Evolutionary conservation across 1,140 invertebrate species (phyloP).

Genomic region (Drosophila sechellia): DNA sequence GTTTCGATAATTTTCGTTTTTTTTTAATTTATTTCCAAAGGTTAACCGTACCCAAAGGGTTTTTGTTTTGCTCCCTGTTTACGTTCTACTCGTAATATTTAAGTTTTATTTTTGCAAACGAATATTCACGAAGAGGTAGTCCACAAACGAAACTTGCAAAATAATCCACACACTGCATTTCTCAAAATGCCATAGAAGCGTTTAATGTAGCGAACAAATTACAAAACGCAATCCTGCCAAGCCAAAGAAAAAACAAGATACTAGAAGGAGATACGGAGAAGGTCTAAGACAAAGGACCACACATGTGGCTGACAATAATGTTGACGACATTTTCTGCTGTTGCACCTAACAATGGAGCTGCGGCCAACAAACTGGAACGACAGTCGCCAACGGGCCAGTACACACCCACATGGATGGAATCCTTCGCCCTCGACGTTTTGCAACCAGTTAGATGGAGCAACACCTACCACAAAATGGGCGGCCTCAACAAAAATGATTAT

Average conservation of each 20-base stretch:
- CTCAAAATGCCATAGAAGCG: conserved; percentile 14
- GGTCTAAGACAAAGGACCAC: conserved; percentile 30
- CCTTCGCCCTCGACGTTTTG: conserved; percentile 5
- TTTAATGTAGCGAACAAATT: conserved; percentile 61
- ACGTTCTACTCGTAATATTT: background rate
- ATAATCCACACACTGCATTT: background rate
- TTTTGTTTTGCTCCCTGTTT: background rate
- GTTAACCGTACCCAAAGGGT: background rate
- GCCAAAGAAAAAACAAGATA: conserved; percentile 5
- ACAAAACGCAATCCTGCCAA: conserved; percentile 44
- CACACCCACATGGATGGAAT: conserved; percentile 31
- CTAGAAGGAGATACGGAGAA: conserved; percentile 3
- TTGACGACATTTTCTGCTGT: conserved; percentile 74
- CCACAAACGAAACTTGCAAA: conserved; percentile 6
- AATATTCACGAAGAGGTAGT: background rate
- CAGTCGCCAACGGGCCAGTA: conserved; percentile 40
- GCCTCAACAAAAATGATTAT: conserved; percentile 19
- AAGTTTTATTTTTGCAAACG: background rate
- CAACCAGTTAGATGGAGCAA: conserved; percentile 17
- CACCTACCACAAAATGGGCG: conserved; percentile 41
- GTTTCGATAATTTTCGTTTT: conserved; percentile 6
- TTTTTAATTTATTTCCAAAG: background rate
- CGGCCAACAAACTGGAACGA: conserved; percentile 53
- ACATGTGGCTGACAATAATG: conserved; percentile 55
- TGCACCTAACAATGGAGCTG: conserved; percentile 53